Conservation (phyloP, 1,140 invertebrate genomes). For the Drosophila pallidifrons region DNA sequence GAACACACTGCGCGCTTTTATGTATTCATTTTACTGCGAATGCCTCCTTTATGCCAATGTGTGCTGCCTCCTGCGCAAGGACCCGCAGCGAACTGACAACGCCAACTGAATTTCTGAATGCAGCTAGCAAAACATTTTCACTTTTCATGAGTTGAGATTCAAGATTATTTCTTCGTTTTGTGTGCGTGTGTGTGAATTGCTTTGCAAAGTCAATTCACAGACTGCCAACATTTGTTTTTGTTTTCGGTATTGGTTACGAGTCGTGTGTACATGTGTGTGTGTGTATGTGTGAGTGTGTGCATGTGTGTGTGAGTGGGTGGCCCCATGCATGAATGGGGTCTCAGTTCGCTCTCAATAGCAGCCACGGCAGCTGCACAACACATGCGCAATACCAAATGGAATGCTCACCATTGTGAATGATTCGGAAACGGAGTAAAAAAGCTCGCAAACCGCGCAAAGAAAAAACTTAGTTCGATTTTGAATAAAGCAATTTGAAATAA, state of each 20-base stretch:
- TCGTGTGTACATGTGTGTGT: slow-evolving; percentile 20
- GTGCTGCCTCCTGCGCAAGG: slow-evolving; percentile 64
- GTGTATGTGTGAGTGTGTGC: slow-evolving; percentile 35
- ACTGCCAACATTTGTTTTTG: slow-evolving; percentile 60
- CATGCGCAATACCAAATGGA: slow-evolving; percentile 39
- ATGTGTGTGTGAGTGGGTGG: slow-evolving; percentile 23
- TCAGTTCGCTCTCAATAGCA: slow-evolving; percentile 27
- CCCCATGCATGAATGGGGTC: slow-evolving; percentile 45
- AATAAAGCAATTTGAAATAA: not conserved
- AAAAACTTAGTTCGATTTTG: not conserved
- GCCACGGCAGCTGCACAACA: slow-evolving; percentile 51
- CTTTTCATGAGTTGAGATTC: slow-evolving; percentile 74
- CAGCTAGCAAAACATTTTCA: slow-evolving; percentile 75
- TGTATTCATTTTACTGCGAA: slow-evolving; percentile 29
- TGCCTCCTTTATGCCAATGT: slow-evolving; percentile 8
- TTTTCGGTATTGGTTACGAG: slow-evolving; percentile 50
- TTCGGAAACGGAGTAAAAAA: slow-evolving; percentile 13
- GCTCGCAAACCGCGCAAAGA: not conserved
- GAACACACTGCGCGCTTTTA: slow-evolving; percentile 39
- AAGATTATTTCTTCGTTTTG: slow-evolving; percentile 57
- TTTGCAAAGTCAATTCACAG: slow-evolving; percentile 53
- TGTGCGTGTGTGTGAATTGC: slow-evolving; percentile 28
- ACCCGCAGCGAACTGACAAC: slow-evolving; percentile 66
- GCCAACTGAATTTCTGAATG: slow-evolving; percentile 73
- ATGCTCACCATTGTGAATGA: slow-evolving; percentile 20